Evolutionary conservation across 2,888 invertebrate species (phyloP).

Genomic region (Nomada ruficornis): DNA sequence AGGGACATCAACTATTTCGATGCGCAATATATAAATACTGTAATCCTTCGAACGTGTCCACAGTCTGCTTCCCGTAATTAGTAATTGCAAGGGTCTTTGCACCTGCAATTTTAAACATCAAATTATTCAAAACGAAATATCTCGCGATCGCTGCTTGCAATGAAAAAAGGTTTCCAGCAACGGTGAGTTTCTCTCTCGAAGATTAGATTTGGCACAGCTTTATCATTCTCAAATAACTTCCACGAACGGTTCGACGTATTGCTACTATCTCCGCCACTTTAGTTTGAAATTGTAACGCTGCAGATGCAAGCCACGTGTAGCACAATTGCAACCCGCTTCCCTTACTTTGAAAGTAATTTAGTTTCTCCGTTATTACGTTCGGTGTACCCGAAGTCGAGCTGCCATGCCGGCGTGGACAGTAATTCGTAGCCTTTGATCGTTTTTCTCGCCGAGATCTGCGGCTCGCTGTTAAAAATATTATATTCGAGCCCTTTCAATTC

Average conservation of each 20-base stretch:
- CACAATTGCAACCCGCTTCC: neutral
- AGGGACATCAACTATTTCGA: constrained; percentile 24
- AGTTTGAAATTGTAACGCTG: constrained; percentile 22
- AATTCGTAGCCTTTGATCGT: too few species aligned
- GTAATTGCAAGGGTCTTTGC: too few species aligned
- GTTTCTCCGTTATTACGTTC: too few species aligned
- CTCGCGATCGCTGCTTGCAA: neutral
- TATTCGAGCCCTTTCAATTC: too few species aligned
- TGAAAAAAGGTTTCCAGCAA: neutral
- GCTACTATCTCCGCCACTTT: neutral
- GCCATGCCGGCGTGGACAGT: too few species aligned
- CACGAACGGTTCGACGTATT: constrained; percentile 8
- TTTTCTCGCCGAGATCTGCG: too few species aligned
- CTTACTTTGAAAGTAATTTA: neutral
- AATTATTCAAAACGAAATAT: too few species aligned
- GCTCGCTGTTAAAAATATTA: too few species aligned
- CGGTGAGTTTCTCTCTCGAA: neutral
- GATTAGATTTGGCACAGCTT: constrained; percentile 24
- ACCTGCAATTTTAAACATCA: too few species aligned
- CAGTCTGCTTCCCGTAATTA: neutral
- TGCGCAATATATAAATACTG: constrained; percentile 36
- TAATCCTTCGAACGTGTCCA: constrained; percentile 9
- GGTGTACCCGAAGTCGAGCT: too few species aligned
- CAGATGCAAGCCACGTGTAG: constrained; percentile 14
- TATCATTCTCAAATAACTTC: constrained; percentile 28